Evolutionary conservation across 2,888 invertebrate genomes (phyloP).

Genomic region (Cosmia pyralina): DNA sequence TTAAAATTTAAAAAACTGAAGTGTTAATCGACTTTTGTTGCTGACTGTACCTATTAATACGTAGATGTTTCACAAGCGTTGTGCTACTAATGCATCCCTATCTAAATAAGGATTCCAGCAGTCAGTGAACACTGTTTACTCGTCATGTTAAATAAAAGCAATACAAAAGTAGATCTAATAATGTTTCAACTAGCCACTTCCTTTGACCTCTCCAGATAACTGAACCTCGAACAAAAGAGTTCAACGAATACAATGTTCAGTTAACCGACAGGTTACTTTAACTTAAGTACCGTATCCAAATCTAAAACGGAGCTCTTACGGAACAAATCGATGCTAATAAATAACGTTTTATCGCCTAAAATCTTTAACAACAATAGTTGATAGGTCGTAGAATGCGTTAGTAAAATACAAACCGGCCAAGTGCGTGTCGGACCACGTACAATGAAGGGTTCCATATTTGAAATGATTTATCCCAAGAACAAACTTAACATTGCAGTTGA

Average conservation of each 20-base stretch:
- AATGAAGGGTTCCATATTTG: too few relatives aligned
- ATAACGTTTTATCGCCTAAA: constrained; percentile 20
- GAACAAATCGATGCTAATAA: constrained; percentile 29
- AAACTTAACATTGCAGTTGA: too few relatives aligned
- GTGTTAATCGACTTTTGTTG: too few relatives aligned
- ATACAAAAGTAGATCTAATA: constrained; percentile 6
- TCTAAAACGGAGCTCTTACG: constrained; percentile 18
- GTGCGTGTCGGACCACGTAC: too few relatives aligned
- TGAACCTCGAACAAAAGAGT: constrained; percentile 49
- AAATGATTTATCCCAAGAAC: too few relatives aligned
- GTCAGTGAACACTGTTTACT: background rate
- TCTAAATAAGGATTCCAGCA: background rate
- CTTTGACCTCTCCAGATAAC: constrained; percentile 23
- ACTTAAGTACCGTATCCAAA: constrained; percentile 34
- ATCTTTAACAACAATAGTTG: background rate
- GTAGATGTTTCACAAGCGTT: background rate
- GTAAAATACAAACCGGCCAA: background rate
- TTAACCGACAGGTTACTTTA: constrained; percentile 22
- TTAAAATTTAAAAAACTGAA: too few relatives aligned
- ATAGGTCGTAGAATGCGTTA: background rate
- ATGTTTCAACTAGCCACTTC: constrained; percentile 36
- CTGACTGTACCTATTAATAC: too few relatives aligned
- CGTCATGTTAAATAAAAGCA: constrained; percentile 18
- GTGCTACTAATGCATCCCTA: background rate
- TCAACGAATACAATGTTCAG: constrained; percentile 31